These are phyloP conservation scores for Perithous albicinctus DNA, from an alignment of 2,888 invertebrate genomes.

Conservation along the genomic window DNA sequence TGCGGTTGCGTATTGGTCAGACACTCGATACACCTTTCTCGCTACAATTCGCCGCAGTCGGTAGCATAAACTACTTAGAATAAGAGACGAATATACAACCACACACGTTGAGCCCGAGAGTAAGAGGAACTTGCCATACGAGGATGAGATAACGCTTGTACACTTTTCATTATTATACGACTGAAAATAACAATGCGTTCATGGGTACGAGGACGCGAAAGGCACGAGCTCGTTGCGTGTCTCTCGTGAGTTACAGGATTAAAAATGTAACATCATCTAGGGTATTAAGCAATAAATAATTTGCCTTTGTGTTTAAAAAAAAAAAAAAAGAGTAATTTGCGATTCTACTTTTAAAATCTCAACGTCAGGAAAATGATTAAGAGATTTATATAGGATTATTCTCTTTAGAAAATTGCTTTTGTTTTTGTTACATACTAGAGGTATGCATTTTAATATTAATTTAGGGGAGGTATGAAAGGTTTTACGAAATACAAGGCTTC, in stretches of 20 bases:
- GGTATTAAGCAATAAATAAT: not conserved
- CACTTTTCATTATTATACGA: conserved; percentile 41
- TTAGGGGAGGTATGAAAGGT: not conserved
- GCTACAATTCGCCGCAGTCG: not conserved
- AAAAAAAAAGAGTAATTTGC: not conserved
- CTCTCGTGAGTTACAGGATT: conserved; percentile 1
- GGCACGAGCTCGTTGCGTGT: conserved; percentile 14
- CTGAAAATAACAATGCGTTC: conserved; percentile 49
- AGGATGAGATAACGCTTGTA: conserved; percentile 42
- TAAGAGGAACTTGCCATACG: conserved; percentile 33
- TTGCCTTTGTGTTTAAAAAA: not conserved
- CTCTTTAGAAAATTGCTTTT: not conserved
- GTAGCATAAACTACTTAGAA: not conserved
- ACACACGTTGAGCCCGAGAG: not conserved
- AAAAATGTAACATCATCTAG: not conserved
- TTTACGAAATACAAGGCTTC: not conserved
- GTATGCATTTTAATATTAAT: not conserved
- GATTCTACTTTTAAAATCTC: not conserved
- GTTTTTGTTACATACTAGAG: not conserved
- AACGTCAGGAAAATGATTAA: not conserved
- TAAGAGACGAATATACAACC: not conserved
- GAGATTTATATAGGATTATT: not conserved
- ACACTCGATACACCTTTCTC: conserved; percentile 41
- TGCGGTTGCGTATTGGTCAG: conserved; percentile 27
- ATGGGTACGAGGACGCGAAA: conserved; percentile 1